Evolutionary conservation across 2,113 vertebrate genomes (phyloP).

Genomic region (Carassius auratus): DNA sequence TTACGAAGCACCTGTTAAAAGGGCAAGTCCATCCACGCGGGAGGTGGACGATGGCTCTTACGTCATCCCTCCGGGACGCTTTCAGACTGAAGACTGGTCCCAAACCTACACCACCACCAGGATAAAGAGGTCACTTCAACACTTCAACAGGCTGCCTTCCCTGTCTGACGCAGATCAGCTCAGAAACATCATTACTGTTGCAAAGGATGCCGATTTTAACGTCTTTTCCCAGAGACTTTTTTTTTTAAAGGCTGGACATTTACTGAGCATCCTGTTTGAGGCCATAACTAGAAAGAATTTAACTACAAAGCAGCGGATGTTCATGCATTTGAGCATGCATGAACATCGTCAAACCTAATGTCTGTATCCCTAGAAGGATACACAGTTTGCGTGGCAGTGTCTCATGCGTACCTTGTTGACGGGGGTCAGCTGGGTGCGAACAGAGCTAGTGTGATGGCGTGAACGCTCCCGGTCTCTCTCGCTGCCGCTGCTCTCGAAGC

Average conservation of each 20-base stretch:
- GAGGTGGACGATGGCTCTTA: slow-evolving; percentile 50
- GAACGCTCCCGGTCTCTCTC: slow-evolving; percentile 67
- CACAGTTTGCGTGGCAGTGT: slow-evolving; percentile 50
- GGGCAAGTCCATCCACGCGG: slow-evolving; percentile 52
- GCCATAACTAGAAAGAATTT: slow-evolving; percentile 24
- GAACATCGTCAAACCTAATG: slow-evolving; percentile 31
- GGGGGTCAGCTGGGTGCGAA: slow-evolving; percentile 91
- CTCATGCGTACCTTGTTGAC: slow-evolving; percentile 89
- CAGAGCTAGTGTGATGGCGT: slow-evolving; percentile 84
- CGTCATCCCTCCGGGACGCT: slow-evolving; percentile 46
- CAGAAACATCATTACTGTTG: slow-evolving; percentile 42
- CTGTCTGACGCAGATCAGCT: slow-evolving; percentile 32
- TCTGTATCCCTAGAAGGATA: slow-evolving; percentile 42
- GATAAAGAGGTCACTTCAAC: slow-evolving; percentile 49
- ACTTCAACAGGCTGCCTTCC: slow-evolving; percentile 36
- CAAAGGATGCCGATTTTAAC: slow-evolving; percentile 23
- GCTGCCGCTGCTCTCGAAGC: slow-evolving; percentile 88
- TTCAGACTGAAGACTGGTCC: slow-evolving; percentile 97
- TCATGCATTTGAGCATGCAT: slow-evolving; percentile 33
- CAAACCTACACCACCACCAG: slow-evolving; percentile 74
- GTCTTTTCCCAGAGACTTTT: slow-evolving; percentile 7
- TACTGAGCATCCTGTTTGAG: slow-evolving; percentile 17
- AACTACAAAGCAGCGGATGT: slow-evolving; percentile 12
- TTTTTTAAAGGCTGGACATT: slow-evolving; percentile 19
- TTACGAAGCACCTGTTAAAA: slow-evolving; percentile 51